Conservation (phyloP, 1,140 invertebrate genomes). For the Pogonus chalceus region DNA sequence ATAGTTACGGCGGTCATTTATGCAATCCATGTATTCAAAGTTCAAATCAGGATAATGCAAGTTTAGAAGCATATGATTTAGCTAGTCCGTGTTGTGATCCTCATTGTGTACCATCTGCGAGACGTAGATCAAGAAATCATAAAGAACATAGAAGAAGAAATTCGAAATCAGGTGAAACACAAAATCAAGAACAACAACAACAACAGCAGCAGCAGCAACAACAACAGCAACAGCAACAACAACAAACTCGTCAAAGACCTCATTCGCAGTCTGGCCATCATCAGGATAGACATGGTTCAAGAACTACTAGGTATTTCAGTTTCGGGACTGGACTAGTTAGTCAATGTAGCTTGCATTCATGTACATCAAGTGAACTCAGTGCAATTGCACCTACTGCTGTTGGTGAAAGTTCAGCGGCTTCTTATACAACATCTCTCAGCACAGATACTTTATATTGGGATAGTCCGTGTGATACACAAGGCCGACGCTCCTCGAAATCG, state of each 20-base stretch:
- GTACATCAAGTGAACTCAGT: constrained; percentile 62
- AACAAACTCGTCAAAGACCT: constrained; percentile 30
- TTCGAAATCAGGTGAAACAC: constrained; percentile 43
- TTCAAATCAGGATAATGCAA: constrained; percentile 55
- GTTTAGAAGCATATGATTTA: constrained; percentile 70
- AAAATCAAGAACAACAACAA: constrained; percentile 31
- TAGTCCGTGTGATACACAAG: constrained; percentile 37
- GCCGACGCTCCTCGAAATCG: constrained; percentile 14
- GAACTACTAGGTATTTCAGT: constrained; percentile 36
- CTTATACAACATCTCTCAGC: constrained; percentile 71
- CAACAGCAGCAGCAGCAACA: constrained; percentile 32
- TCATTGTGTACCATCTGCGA: constrained; percentile 66
- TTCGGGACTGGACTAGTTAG: constrained; percentile 55
- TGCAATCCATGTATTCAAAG: constrained; percentile 66
- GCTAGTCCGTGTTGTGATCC: constrained; percentile 76
- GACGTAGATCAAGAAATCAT: constrained; percentile 49
- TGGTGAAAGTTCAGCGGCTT: constrained; percentile 56
- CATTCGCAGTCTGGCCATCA: constrained; percentile 35
- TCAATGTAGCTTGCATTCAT: constrained; percentile 70
- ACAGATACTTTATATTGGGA: constrained; percentile 79
- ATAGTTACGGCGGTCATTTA: constrained; percentile 42
- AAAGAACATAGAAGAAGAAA: constrained; percentile 49
- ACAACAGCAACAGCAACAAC: constrained; percentile 26
- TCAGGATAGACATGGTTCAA: constrained; percentile 22
- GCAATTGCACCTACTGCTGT: constrained; percentile 43